Evolutionary conservation across 2,113 vertebrate genomes (phyloP).

Genomic region (Notothenia coriiceps): DNA sequence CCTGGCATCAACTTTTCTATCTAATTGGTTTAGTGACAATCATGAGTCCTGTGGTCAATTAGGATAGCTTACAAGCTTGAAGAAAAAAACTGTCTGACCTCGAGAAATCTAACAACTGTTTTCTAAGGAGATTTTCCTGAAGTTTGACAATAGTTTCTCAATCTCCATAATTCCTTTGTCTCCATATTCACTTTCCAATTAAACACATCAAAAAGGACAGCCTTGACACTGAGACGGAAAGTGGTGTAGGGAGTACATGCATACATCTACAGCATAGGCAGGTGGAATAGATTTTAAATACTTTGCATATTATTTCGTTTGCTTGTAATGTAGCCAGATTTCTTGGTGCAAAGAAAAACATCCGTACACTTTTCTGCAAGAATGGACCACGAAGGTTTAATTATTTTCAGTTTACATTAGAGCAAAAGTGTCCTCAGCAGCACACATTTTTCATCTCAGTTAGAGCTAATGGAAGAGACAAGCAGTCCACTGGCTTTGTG

Average conservation of each 20-base stretch:
- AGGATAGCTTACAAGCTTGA: background rate
- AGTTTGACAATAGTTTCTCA: conserved; percentile 12
- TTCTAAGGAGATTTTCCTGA: conserved; percentile 13
- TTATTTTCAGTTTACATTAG: conserved; percentile 8
- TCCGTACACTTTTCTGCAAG: background rate
- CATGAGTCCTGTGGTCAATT: conserved; percentile 4
- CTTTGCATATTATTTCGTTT: background rate
- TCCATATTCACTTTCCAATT: conserved; percentile 1
- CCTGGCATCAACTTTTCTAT: background rate
- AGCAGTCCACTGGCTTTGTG: conserved; percentile 17
- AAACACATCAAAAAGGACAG: conserved; percentile 7
- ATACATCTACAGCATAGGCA: background rate
- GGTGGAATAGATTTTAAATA: background rate
- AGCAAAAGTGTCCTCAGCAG: background rate
- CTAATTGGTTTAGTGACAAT: background rate
- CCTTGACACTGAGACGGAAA: conserved; percentile 1
- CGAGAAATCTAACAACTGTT: conserved; percentile 6
- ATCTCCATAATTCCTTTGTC: background rate
- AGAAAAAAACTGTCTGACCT: conserved; percentile 15
- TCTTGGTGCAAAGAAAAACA: background rate
- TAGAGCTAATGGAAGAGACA: conserved; percentile 41
- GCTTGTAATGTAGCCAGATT: background rate
- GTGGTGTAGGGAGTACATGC: background rate
- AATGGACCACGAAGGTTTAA: background rate
- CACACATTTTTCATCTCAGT: conserved; percentile 27